Evolutionary conservation across 2,797 vertebrate genomes (phyloP), one percentile per base, ranked within the genome.

Genomic region (Nyctalus aviator): DNA sequence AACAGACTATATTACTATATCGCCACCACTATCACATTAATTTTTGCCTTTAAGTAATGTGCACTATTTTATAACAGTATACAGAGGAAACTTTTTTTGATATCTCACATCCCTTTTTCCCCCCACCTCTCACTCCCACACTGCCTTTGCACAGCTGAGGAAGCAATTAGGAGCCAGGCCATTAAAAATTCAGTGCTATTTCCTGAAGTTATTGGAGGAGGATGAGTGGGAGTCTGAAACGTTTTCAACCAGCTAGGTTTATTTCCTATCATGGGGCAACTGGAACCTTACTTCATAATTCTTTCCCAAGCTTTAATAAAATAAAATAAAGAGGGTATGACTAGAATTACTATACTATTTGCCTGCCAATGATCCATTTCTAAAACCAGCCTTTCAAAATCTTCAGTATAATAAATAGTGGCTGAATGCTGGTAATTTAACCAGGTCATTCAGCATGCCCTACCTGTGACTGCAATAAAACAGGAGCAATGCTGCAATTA

Each of bases 171-270:
- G n/a, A 87, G 37, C 27, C 3, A 75, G n/a, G 9, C 17, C 48
- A 77, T 81, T 91, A 81, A 85, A 90, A 72, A 86, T 92, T 73
- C 62, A 94, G 35, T 17, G 41, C 2, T 79, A 11, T 88, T 92
- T 84, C 50, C 53, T 69, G 82, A 82, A 77, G 62, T n/a, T 55
- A 48, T 9, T 46, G 15, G 7, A 84, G 35, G 41, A 81, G 8
- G 5, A 23, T 57, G 64, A 71, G 7, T 59, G 73, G 46, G 59
- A 83, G 23, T 53, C 35, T 94, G 35, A 72, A 92, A 88, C 32
- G 76, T 82, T 53, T 78, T 82, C 25, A 46, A n/a, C 13, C 50
- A 89, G 25, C 8, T 62, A 78, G 81, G 88, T 88, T 84, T 17
- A 78, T 41, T 91, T 91, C 3, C 13, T 84, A 15, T 87, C 37